These are phyloP conservation scores for Drosophila ercepeae DNA, from an alignment of 1,140 invertebrate genomes.

Conservation along the genomic window DNA sequence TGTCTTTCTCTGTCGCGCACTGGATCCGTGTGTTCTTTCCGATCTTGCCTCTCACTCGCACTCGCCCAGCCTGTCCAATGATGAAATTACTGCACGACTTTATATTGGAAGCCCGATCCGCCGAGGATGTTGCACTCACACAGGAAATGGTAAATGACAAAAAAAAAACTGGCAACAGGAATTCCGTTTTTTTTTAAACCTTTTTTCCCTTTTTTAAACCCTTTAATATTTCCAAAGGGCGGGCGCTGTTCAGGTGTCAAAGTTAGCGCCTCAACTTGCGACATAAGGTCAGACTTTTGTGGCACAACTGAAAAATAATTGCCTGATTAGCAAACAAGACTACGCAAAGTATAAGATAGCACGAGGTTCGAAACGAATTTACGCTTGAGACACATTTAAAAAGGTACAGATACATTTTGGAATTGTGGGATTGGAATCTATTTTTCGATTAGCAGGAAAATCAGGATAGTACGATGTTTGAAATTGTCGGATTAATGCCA, in stretches of 20 bases:
- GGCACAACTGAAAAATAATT: background rate
- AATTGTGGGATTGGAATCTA: no score
- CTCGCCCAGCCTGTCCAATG: constrained; percentile 58
- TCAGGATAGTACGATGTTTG: no score
- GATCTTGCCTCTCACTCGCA: constrained; percentile 35
- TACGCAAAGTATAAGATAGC: background rate
- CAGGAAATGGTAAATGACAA: constrained; percentile 80
- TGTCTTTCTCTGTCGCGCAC: constrained; percentile 31
- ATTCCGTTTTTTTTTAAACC: background rate
- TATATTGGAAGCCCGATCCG: constrained; percentile 74
- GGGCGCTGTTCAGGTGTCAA: background rate
- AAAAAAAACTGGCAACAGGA: background rate
- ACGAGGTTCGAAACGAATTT: no score
- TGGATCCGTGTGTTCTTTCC: constrained; percentile 54
- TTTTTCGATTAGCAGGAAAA: no score
- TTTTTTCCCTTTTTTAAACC: background rate
- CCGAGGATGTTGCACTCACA: constrained; percentile 79
- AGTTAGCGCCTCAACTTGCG: background rate
- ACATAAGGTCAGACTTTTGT: no score
- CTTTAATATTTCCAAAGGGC: no score
- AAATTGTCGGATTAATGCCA: no score
- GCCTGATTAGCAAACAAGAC: background rate
- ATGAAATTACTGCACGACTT: constrained; percentile 83
- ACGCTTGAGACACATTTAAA: no score
- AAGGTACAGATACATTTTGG: no score